These are phyloP conservation scores for Formica exsecta DNA, from an alignment of 1,140 invertebrate genomes.

Conservation along the genomic window DNA sequence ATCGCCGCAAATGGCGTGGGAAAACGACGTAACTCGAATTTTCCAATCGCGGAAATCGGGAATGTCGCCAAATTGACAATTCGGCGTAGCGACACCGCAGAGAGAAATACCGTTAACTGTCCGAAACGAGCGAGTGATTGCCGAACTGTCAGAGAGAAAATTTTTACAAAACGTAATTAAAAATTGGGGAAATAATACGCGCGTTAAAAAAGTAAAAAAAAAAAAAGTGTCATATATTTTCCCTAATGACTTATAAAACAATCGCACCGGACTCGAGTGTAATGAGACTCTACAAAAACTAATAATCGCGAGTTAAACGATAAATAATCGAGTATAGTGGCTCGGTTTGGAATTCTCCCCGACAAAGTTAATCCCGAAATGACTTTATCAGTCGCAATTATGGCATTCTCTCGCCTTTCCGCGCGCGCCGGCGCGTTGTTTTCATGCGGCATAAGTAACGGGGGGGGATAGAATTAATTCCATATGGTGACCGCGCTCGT, in stretches of 20 bases:
- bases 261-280: too few relatives aligned
- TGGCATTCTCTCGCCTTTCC: background rate
- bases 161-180: background rate
- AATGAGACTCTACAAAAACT: background rate
- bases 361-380: slow-evolving; percentile 2
- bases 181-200: background rate
- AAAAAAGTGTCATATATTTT: background rate
- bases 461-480: slow-evolving; percentile 47
- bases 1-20: slow-evolving; percentile 12
- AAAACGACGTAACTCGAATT: slow-evolving; percentile 36
- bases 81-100: background rate
- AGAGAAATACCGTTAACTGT: slow-evolving; percentile 8
- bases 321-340: slow-evolving; percentile 24
- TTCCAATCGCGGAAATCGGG: slow-evolving; percentile 24
- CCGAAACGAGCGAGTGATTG: background rate
- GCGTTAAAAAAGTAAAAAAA: background rate
- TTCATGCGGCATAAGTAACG: slow-evolving; percentile 29
- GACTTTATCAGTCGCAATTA: slow-evolving; percentile 41
- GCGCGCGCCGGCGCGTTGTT: slow-evolving; percentile 10
- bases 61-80: slow-evolving; percentile 49
- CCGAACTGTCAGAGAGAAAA: too few relatives aligned
- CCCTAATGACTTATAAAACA: too few relatives aligned
- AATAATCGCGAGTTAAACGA: slow-evolving; percentile 8
- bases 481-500: slow-evolving; percentile 15
- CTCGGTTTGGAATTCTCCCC: slow-evolving; percentile 1